Conservation (phyloP, 2,113 vertebrate species). For the Coreoperca whiteheadi region DNA sequence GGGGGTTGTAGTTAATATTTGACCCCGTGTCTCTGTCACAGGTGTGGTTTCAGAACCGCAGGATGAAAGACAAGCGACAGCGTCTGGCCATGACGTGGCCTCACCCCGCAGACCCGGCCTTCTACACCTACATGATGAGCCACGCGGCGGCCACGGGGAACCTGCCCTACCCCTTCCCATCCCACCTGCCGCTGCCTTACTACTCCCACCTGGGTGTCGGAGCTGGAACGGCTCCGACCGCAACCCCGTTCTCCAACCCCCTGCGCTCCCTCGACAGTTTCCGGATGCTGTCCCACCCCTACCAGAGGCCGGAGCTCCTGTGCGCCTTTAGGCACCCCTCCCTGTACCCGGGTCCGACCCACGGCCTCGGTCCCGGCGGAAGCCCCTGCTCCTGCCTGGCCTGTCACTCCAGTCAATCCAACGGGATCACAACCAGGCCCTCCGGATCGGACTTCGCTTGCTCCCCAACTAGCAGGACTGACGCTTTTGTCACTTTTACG, state of each 20-base stretch:
- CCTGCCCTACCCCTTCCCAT: conserved; percentile 95
- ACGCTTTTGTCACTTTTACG: conserved; percentile 96
- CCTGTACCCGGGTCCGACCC: conserved; percentile 90
- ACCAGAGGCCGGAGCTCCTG: conserved; percentile 95
- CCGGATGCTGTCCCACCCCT: conserved; percentile 95
- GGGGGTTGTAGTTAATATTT: conserved; percentile 72
- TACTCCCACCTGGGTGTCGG: conserved; percentile 95
- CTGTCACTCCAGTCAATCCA: conserved; percentile 91
- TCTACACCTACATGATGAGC: conserved; percentile 99
- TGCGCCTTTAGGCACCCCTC: conserved; percentile 97
- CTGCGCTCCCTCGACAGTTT: conserved; percentile 96
- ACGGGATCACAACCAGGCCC: conserved; percentile 87
- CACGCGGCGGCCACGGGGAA: conserved; percentile 96
- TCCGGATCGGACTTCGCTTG: conserved; percentile 93
- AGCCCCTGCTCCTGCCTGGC: conserved; percentile 94
- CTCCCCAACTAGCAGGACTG: conserved; percentile 93
- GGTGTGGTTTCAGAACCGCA: conserved; percentile 99
- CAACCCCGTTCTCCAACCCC: conserved; percentile 89
- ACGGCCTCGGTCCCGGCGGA: conserved; percentile 91
- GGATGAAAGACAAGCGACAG: conserved; percentile 99
- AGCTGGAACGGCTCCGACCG: conserved; percentile 86
- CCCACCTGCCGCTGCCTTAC: conserved; percentile 96
- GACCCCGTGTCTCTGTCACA: conserved; percentile 77
- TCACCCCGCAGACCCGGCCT: conserved; percentile 96
- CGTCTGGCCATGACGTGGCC: conserved; percentile 99